Evolutionary conservation across 2,797 vertebrate species (phyloP).

Genomic region (Gymnodraco acuticeps): DNA sequence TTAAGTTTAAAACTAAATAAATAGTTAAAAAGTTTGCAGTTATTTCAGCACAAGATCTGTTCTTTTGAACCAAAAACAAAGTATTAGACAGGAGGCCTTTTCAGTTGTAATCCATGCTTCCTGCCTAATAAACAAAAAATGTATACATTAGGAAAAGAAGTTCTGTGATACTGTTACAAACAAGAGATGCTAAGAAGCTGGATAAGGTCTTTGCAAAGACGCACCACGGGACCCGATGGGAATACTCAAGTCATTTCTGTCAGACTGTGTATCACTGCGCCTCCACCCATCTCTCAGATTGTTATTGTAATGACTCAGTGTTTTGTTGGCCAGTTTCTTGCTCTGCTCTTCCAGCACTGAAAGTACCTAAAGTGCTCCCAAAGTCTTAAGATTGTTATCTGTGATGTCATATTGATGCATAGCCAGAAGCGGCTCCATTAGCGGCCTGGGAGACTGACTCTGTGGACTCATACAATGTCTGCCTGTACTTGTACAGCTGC

Average conservation of each 20-base stretch:
- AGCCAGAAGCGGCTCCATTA: constrained; percentile 75
- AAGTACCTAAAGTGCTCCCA: constrained; percentile 78
- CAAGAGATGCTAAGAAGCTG: constrained; percentile 16
- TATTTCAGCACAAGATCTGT: no score
- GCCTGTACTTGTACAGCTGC: constrained; percentile 70
- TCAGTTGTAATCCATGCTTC: no score
- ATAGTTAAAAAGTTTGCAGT: no score
- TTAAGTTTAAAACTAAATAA: no score
- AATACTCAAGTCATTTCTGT: constrained; percentile 47
- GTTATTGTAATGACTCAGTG: constrained; percentile 81
- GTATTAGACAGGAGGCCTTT: no score
- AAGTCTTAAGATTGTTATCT: constrained; percentile 79
- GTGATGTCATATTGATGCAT: constrained; percentile 81
- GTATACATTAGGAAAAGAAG: no score
- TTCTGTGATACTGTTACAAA: not conserved
- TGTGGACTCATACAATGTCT: constrained; percentile 65
- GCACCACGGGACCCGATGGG: constrained; percentile 25
- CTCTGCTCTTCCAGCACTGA: constrained; percentile 65
- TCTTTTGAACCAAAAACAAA: no score
- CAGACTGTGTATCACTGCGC: constrained; percentile 32
- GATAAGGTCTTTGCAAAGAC: constrained; percentile 30
- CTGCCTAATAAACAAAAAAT: not conserved
- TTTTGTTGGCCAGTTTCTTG: constrained; percentile 69
- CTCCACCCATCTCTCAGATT: constrained; percentile 71
- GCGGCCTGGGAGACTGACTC: constrained; percentile 65